Conservation (phyloP, 2,797 vertebrate species). For the Paramormyrops hopkinsi region DNA sequence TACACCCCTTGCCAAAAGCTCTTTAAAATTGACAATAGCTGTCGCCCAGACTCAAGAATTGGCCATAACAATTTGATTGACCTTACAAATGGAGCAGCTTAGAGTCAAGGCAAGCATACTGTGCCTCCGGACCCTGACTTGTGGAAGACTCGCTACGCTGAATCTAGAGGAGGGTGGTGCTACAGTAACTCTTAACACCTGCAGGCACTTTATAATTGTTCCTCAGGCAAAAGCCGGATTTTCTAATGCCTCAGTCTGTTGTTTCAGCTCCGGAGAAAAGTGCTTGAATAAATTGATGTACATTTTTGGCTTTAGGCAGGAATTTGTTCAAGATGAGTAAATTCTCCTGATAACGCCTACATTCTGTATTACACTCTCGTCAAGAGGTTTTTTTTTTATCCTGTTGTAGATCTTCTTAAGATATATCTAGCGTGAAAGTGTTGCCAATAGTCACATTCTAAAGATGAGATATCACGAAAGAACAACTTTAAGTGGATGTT, state of each 20-base stretch:
- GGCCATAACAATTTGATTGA: neutral
- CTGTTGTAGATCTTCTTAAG: neutral
- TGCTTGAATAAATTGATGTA: neutral
- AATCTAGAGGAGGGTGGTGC: neutral
- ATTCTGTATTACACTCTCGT: neutral
- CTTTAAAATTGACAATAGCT: neutral
- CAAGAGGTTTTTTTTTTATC: neutral
- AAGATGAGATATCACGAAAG: neutral
- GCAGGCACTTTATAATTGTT: neutral
- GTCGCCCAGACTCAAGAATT: neutral
- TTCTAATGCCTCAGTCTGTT: conserved; percentile 2
- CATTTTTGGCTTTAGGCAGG: neutral
- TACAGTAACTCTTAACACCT: neutral
- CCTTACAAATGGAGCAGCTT: neutral
- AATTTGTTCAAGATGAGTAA: neutral
- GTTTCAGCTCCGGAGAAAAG: neutral
- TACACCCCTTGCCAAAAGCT: neutral
- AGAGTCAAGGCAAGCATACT: neutral
- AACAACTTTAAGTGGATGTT: neutral
- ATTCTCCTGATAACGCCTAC: neutral
- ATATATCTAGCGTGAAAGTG: neutral
- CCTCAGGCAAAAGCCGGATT: neutral
- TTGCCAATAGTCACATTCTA: neutral
- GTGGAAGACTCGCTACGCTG: no score
- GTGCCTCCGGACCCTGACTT: neutral